Evolutionary conservation across 2,113 vertebrate species (phyloP).

Genomic region (Nanger granti): DNA sequence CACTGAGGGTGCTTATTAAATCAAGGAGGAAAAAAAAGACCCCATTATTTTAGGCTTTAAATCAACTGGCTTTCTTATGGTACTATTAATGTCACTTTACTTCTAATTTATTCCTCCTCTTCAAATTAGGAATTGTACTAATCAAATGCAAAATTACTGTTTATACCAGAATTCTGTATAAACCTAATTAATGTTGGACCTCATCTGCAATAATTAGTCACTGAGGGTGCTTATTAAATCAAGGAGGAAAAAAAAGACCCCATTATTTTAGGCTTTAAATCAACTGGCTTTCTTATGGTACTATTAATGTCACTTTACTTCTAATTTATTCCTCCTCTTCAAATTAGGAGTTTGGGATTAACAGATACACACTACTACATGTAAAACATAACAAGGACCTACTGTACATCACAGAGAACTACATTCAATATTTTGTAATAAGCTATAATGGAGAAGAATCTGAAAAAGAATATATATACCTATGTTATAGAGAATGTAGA

Average conservation of each 20-base stretch:
- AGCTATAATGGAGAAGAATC: not conserved
- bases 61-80: too few species aligned
- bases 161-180: not conserved
- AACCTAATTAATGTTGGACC: conserved; percentile 10
- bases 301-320: not conserved
- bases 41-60: too few species aligned
- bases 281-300: not conserved
- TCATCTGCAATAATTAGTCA: not conserved
- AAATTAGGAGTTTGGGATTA: not conserved
- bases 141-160: not conserved
- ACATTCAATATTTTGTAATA: not conserved
- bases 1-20: not conserved
- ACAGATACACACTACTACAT: not conserved
- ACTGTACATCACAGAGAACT: not conserved
- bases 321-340: not conserved
- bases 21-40: not conserved
- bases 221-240: not conserved
- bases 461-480: not conserved
- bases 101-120: too few species aligned
- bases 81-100: too few species aligned
- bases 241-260: not conserved
- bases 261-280: conserved; percentile 6
- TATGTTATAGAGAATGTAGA: not conserved
- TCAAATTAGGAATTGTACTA: too few species aligned
- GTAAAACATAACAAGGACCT: not conserved